Conservation (phyloP, 2,113 vertebrate species). For the Psittacus erithacus region DNA sequence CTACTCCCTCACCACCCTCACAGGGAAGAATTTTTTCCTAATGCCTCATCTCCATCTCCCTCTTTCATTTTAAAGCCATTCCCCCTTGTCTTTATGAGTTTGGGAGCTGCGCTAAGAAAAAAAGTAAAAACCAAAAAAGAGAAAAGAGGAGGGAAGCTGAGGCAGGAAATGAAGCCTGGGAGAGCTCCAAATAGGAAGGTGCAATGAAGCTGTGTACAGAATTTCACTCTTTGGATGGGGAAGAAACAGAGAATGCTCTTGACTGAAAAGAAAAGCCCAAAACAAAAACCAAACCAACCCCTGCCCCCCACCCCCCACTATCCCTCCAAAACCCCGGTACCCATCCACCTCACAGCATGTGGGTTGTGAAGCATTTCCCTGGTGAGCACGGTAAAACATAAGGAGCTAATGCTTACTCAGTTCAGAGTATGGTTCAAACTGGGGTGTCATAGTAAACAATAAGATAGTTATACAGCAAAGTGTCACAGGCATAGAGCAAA, state of each 20-base stretch:
- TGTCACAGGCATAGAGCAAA: accelerated
- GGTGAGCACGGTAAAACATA: accelerated
- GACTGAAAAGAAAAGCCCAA: neutral
- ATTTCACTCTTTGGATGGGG: neutral
- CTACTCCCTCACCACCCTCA: neutral
- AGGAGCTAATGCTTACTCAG: neutral
- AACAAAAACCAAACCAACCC: neutral
- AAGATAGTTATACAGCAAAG: no score
- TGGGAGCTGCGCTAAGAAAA: neutral
- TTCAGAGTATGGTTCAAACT: neutral
- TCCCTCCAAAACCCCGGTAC: neutral
- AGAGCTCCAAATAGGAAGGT: neutral
- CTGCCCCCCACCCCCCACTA: neutral
- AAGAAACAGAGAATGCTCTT: neutral
- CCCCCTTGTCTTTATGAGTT: neutral
- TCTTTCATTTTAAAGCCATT: neutral
- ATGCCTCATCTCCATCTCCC: neutral
- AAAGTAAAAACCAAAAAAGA: neutral
- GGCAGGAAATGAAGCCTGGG: neutral
- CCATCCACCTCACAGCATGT: neutral
- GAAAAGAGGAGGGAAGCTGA: neutral
- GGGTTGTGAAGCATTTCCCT: neutral
- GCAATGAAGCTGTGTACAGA: neutral
- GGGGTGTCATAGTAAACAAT: accelerated
- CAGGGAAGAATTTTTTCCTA: neutral